A percentile compares a stretch with the other conserved stretches of the same genome.
Evolutionary conservation across 2,888 invertebrate species (phyloP).

Genomic region (Prostheceraeus crozeri): DNA sequence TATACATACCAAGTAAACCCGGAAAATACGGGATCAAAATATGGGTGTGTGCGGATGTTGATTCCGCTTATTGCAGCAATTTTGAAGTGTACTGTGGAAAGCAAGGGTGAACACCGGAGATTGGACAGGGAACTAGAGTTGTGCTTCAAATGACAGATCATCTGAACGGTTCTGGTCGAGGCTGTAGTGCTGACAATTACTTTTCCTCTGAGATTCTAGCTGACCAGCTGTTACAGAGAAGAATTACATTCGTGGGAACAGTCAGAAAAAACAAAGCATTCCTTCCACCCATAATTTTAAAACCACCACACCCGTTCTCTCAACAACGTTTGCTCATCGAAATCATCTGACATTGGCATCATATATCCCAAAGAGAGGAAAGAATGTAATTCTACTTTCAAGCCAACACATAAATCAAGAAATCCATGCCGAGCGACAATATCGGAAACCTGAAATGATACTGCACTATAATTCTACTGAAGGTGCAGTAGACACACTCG

Average conservation of each 20-base stretch:
- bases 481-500: constrained; percentile 22
- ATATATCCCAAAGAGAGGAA: constrained; percentile 22
- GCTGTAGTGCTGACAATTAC: neutral
- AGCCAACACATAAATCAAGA: constrained; percentile 24
- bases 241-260: neutral
- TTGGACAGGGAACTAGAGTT: neutral
- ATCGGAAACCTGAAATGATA: constrained; percentile 4
- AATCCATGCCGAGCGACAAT: constrained; percentile 16
- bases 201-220: neutral
- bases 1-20: no score
- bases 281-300: constrained; percentile 2
- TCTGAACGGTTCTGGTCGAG: neutral
- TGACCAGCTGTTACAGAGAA: neutral
- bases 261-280: neutral
- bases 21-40: no score
- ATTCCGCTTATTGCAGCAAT: neutral
- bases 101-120: neutral
- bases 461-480: constrained; percentile 7
- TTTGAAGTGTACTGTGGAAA: neutral
- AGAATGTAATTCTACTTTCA: constrained; percentile 22
- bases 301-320: constrained; percentile 23
- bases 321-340: constrained; percentile 29
- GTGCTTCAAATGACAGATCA: constrained; percentile 1
- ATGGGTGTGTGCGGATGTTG: constrained; percentile 8
- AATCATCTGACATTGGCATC: constrained; percentile 21